Conservation (phyloP, 2,113 vertebrate genomes). For the Naja naja region DNA sequence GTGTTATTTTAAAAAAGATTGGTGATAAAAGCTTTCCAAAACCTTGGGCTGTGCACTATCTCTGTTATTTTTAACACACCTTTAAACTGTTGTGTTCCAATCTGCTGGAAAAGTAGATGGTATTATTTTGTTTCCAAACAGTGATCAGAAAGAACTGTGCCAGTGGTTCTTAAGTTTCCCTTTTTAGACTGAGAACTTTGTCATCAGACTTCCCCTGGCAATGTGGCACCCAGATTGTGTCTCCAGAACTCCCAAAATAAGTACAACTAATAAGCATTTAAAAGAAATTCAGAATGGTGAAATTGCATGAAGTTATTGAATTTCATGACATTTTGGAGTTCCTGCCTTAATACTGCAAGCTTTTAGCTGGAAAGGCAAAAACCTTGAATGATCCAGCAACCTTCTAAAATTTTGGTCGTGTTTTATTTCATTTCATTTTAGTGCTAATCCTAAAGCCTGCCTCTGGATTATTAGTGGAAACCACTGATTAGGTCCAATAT, state of each 20-base stretch:
- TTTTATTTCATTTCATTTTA: not conserved
- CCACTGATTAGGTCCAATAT: not conserved
- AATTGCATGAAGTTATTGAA: not conserved
- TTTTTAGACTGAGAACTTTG: not conserved
- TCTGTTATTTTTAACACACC: fast-evolving
- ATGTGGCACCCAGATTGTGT: not conserved
- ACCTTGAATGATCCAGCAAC: not conserved
- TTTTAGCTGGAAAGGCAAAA: not conserved
- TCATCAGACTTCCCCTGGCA: not conserved
- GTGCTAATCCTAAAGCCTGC: not conserved
- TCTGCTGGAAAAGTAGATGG: constrained; percentile 16
- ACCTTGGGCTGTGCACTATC: not conserved
- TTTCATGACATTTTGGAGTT: not conserved
- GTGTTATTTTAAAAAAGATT: not conserved
- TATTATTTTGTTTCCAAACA: constrained; percentile 23
- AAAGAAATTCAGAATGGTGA: not conserved
- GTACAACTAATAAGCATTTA: not conserved
- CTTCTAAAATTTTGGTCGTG: not conserved
- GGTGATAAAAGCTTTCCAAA: not conserved
- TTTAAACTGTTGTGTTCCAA: not conserved
- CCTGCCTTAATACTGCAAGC: not conserved
- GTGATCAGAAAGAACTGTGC: not conserved
- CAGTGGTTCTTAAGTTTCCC: not conserved
- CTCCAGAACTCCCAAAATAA: not conserved
- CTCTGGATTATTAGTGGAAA: not conserved